Evolutionary conservation across 2,113 vertebrate species (phyloP).

Genomic region (Rhinolophus ferrumequinum): DNA sequence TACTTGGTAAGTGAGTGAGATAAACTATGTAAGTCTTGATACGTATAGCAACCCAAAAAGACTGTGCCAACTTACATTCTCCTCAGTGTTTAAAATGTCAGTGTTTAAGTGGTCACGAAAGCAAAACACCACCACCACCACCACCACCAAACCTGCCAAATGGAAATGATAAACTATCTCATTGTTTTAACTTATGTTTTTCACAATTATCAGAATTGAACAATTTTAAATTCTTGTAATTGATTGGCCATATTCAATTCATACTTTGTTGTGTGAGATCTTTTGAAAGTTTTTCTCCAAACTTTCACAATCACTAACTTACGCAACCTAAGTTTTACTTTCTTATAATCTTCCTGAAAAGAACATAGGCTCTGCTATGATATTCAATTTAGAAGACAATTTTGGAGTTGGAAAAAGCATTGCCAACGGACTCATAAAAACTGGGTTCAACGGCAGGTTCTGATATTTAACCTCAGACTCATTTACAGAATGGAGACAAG

Average conservation of each 20-base stretch:
- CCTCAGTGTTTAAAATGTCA: background rate
- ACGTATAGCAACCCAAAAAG: background rate
- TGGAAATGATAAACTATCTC: background rate
- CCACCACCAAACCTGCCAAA: background rate
- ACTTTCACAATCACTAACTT: background rate
- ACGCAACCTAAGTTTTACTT: background rate
- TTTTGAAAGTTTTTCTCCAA: background rate
- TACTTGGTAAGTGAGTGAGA: background rate
- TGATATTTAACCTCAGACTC: background rate
- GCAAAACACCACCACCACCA: background rate
- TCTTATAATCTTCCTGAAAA: background rate
- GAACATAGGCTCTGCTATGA: background rate
- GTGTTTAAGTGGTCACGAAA: background rate
- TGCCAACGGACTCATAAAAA: background rate
- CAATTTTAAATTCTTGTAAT: background rate
- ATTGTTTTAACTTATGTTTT: background rate
- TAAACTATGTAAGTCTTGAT: background rate
- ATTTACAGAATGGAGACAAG: background rate
- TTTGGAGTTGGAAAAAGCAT: background rate
- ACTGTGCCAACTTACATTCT: background rate
- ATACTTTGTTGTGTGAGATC: background rate
- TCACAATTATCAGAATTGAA: background rate
- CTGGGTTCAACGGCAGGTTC: background rate
- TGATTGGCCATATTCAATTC: background rate
- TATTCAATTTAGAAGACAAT: background rate